Percentiles rank a stretch among this genome's conserved stretches.
These are phyloP conservation scores for Naso thynnoides DNA, from an alignment of 2,797 vertebrate genomes.

Conservation along the genomic window DNA sequence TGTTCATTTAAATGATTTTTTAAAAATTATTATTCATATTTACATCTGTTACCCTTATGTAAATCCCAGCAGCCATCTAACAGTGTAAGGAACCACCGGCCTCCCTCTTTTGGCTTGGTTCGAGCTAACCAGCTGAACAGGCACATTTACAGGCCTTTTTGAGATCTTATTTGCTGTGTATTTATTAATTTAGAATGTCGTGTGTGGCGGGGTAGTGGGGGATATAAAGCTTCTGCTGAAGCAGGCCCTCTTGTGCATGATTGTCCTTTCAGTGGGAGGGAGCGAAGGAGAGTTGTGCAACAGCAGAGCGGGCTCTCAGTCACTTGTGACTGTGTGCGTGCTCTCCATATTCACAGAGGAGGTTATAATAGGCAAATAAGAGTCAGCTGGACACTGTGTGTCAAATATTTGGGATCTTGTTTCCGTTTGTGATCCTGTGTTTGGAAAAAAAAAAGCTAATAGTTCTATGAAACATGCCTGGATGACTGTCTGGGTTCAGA, in stretches of 20 bases:
- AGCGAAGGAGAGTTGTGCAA: not conserved
- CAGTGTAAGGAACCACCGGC: not conserved
- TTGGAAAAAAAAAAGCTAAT: too few relatives aligned
- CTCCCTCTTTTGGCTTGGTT: constrained; percentile 1
- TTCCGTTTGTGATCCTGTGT: not conserved
- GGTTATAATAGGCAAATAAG: constrained; percentile 17
- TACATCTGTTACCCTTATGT: not conserved
- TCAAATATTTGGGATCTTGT: constrained; percentile 6
- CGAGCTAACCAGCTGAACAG: constrained; percentile 27
- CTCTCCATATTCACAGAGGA: constrained; percentile 25
- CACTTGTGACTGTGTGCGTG: constrained; percentile 5
- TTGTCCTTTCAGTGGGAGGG: constrained; percentile 37
- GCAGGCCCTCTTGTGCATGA: constrained; percentile 22
- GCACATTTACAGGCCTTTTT: constrained; percentile 27
- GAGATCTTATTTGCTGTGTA: constrained; percentile 22
- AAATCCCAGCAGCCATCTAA: constrained; percentile 21
- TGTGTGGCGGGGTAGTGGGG: constrained; percentile 14
- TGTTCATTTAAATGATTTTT: not conserved
- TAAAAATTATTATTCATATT: too few relatives aligned
- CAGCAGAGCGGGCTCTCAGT: constrained; percentile 4
- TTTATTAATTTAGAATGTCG: constrained; percentile 45
- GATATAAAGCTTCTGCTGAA: constrained; percentile 52
- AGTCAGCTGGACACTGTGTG: constrained; percentile 6
- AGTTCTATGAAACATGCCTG: too few relatives aligned
- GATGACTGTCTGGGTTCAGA: not conserved